Conservation (phyloP, 2,113 vertebrate species). For the Spilogale gracilis region DNA sequence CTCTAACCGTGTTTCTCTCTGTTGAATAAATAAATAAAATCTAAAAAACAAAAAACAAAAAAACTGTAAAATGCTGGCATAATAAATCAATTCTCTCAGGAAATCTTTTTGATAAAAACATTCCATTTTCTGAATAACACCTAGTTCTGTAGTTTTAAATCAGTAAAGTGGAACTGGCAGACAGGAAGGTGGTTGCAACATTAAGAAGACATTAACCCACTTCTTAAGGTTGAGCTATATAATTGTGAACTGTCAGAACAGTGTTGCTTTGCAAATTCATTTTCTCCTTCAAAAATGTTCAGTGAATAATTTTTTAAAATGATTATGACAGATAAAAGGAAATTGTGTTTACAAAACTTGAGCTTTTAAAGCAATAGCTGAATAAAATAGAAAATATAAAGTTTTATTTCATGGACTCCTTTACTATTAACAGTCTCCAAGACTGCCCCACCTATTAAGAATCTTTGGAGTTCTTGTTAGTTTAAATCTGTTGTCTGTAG, state of each 20-base stretch:
- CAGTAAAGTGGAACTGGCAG: not conserved
- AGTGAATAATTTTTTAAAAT: not conserved
- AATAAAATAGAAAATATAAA: constrained; percentile 4
- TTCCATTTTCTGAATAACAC: not conserved
- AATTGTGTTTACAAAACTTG: not conserved
- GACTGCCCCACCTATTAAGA: not conserved
- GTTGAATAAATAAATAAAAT: no score
- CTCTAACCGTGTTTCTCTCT: no score
- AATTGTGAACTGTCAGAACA: not conserved
- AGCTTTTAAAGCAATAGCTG: not conserved
- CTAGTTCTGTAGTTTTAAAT: not conserved
- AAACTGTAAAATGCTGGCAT: not conserved
- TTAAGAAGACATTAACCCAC: not conserved
- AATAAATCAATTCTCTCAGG: not conserved
- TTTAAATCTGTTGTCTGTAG: not conserved
- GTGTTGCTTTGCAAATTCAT: not conserved
- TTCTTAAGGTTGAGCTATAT: not conserved
- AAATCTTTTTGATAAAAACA: not conserved
- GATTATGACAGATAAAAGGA: not conserved
- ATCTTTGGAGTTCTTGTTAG: not conserved
- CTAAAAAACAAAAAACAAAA: no score
- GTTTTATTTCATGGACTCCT: not conserved
- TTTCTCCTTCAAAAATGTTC: not conserved
- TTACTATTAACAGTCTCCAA: not conserved
- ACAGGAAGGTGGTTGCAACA: not conserved